Base-by-base conservation (phyloP, 2,888 invertebrate species). In the Lysandra coridon region DNA sequence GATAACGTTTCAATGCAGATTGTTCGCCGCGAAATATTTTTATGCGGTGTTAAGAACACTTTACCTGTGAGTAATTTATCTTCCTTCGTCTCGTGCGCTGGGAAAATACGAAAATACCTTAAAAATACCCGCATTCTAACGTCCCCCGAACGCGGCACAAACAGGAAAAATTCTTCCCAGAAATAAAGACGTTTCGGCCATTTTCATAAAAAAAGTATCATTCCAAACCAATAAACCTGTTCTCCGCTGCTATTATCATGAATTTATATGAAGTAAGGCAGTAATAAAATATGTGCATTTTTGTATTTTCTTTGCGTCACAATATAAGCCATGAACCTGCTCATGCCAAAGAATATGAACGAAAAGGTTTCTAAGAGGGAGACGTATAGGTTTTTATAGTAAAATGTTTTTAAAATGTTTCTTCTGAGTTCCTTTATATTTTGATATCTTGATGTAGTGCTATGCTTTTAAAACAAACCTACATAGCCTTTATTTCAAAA, bases 171-270 rank as follows among this genome's bases (percentile, higher is more conserved):
- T 69, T 69, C 37, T 37, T 69, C 17, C 69, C 1, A 30, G 69
- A 33, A 69, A 37, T 69, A 69, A 69, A 69, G 69, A 69, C 69
- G 33, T 37, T 69, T 37, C 37, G 69, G 14, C 69, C 69, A 37
- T 69, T 69, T 69, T 37, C 69, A 69, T 69, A 69, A 69, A 69
- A 64, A 64, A 69, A 69, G 14, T 69, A 69, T 69, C 33, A 69
- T 69, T 69, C 33, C 69, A 14, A 69, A 69, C 69, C 69, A 69
- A 69, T 69, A 69, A 69, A 69, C 69, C 75, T 75, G 75, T 49
- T 75, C 49, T 37, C 17, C 14, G 69, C 23, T 44, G 40, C 62
- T 23, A 53, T 73, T n/a, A 64, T 79, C n/a, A 33, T 78, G 30
- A 69, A 69, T 69, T 69, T 69, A 69, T 69, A 14, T 69, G 37